Evolutionary conservation across 2,888 invertebrate genomes (phyloP).

Genomic region (Sympetrum striolatum): DNA sequence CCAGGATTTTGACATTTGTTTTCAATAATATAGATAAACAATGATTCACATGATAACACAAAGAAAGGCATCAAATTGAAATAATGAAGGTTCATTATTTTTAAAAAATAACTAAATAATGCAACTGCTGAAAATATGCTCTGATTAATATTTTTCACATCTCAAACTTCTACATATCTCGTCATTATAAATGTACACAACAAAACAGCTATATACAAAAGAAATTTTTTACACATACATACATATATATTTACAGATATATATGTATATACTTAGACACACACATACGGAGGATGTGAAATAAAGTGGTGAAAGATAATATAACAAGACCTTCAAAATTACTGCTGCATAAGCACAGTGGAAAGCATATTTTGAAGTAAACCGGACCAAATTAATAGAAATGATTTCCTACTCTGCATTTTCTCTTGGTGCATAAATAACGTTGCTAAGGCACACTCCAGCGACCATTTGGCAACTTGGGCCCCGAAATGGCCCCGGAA

Average conservation of each 20-base stretch:
- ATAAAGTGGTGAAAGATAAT: neutral
- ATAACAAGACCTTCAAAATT: neutral
- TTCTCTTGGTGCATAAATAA: neutral
- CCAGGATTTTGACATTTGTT: neutral
- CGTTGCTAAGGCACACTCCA: neutral
- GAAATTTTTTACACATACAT: slow-evolving; percentile 9
- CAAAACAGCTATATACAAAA: slow-evolving; percentile 37
- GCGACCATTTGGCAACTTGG: slow-evolving; percentile 4
- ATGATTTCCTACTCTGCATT: neutral
- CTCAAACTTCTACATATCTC: slow-evolving; percentile 34
- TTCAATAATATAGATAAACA: neutral
- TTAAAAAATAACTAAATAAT: neutral
- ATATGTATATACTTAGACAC: neutral
- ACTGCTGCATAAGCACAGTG: neutral
- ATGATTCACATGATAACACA: neutral
- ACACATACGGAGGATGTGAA: neutral
- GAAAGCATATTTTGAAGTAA: neutral
- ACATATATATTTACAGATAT: slow-evolving; percentile 9
- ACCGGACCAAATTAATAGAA: neutral
- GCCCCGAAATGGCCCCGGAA: neutral
- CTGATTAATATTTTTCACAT: slow-evolving; percentile 15
- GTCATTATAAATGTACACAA: slow-evolving; percentile 36
- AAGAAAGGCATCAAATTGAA: neutral
- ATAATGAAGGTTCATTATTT: neutral
- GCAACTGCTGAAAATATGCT: slow-evolving; percentile 21